Evolutionary conservation across 1,140 invertebrate genomes (phyloP), one percentile per base, ranked within the genome.

Genomic region (Tetragnatha versicolor): DNA sequence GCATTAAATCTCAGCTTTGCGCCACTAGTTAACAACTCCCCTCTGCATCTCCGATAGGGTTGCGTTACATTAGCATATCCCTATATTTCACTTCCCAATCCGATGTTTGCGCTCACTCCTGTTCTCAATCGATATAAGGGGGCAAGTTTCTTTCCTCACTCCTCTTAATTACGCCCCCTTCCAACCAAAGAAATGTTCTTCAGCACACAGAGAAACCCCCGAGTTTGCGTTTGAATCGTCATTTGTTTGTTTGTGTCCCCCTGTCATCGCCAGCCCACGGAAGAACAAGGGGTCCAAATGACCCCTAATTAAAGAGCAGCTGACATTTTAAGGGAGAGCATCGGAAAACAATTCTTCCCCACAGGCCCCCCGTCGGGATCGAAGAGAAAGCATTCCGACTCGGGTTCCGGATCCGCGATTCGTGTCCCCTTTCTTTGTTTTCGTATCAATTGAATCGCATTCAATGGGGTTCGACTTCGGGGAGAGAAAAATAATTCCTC

Each of bases 271-370:
- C 73, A 77, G 58, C 39, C 27, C 42, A 55, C 10, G 22, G 37
- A 72, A 60, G 70, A 61, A 61, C 70, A 61, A 45, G 53, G 73
- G 61, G 60, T 66, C 61, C 58, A 77, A 77, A 77, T 77, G 73
- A 77, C 73, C 73, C 60, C 73, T 66, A 77, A 77, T 77, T 77
- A 77, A 77, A 66, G 73, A 49, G 35, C 73, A 77, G 73, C 73
- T 77, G 73, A 77, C 73, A 66, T 77, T 77, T 77, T 37, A 66
- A 66, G 60, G 55, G 42, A 55, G 25, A 65, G 61, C 60, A 77
- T 77, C 35, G 73, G 61, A 77, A 77, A 77, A 77, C 73, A 61
- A 73, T 73, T 61, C 61, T 25, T 63, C 39, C 53, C 33, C 22
- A 37, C n/a, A n/a, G n/a, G n/a, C 45, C 61, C 73, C 61, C 73